Percentiles rank a stretch among this genome's conserved stretches.
phyloP scores from a whole-genome alignment of 2,888 invertebrate genomes.

The Merodon equestris region DNA sequence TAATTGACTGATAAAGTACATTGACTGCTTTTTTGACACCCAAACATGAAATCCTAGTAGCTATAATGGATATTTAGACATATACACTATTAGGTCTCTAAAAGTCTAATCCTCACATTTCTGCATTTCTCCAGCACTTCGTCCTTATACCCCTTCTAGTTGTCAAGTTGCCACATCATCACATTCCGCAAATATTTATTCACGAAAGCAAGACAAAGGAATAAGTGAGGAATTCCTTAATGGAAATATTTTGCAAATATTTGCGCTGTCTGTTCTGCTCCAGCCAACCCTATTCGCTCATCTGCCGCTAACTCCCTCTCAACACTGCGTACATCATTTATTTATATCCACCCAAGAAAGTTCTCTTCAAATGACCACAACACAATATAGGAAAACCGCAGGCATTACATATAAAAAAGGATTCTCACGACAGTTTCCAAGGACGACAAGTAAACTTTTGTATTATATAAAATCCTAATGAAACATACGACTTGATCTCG shows the following conservation, averaged over 20 bases:
- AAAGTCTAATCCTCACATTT: background rate
- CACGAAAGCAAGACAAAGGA: conserved; percentile 49
- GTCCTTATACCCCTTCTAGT: conserved; percentile 13
- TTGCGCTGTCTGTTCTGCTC: conserved; percentile 37
- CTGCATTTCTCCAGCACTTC: background rate
- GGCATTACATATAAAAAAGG: conserved; percentile 28
- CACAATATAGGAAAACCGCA: conserved; percentile 15
- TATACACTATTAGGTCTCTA: no score
- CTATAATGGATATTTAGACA: no score
- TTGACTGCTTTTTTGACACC: no score
- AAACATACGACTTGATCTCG: conserved; percentile 17
- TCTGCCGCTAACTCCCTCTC: background rate
- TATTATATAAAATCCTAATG: conserved; percentile 42
- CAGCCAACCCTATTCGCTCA: conserved; percentile 14
- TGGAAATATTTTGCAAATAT: conserved; percentile 59
- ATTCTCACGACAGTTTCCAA: conserved; percentile 16
- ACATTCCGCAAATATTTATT: conserved; percentile 53
- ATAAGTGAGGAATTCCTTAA: conserved; percentile 49
- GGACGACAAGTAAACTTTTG: conserved; percentile 26
- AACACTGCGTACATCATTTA: conserved; percentile 31
- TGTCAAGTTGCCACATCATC: conserved; percentile 59
- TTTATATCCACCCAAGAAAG: conserved; percentile 15
- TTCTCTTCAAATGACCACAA: conserved; percentile 28
- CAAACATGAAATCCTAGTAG: no score
- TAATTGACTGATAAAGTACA: no score